Conservation (phyloP, 2,113 vertebrate species). For the Urocolius indicus region DNA sequence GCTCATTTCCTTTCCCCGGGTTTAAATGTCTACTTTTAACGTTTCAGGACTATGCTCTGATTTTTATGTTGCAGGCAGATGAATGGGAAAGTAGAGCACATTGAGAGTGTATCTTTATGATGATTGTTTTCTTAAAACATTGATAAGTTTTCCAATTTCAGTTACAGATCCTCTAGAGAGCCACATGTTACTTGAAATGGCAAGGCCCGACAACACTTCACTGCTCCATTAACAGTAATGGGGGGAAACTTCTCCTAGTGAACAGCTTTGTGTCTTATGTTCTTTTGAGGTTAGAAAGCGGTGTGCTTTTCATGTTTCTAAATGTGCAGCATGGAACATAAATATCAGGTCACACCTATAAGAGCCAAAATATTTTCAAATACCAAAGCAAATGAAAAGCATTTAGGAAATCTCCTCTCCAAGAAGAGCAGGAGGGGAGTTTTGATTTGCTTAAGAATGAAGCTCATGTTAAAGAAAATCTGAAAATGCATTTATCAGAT, state of each 20-base stretch:
- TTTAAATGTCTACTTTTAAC: not conserved
- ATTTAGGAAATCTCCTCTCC: not conserved
- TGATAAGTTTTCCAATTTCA: not conserved
- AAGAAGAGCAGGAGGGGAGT: not conserved
- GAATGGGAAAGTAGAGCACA: not conserved
- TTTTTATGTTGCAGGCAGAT: constrained; percentile 14
- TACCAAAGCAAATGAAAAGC: not conserved
- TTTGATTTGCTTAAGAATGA: not conserved
- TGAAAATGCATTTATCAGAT: not conserved
- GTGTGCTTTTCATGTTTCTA: not conserved
- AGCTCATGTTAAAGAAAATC: not conserved
- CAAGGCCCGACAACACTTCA: not conserved
- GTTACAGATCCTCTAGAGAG: not conserved
- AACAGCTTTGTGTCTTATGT: constrained; percentile 18
- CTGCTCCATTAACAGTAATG: not conserved
- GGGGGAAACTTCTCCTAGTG: constrained; percentile 42
- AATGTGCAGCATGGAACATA: not conserved
- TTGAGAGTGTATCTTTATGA: not conserved
- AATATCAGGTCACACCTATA: constrained; percentile 3
- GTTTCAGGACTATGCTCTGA: constrained; percentile 2
- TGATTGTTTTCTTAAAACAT: not conserved
- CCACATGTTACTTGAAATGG: not conserved
- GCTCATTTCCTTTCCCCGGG: constrained; percentile 12
- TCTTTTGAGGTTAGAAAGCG: constrained; percentile 16
- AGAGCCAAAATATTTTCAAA: not conserved